These are phyloP conservation scores for Bombus confusus DNA, from an alignment of 1,140 invertebrate species.

Conservation along the genomic window DNA sequence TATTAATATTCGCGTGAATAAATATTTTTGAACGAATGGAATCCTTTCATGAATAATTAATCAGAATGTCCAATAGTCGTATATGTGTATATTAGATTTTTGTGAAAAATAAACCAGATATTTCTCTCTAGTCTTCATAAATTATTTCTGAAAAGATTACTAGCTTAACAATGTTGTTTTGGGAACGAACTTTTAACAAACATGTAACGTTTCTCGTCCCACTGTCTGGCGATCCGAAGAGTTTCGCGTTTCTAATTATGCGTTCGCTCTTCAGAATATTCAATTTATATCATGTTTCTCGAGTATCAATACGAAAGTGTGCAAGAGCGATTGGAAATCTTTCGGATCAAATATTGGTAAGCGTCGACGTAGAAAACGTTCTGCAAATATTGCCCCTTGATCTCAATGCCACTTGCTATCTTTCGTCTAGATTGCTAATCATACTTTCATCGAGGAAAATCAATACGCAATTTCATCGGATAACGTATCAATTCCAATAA, in stretches of 20 bases:
- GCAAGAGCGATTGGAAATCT: no score
- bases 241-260: no score
- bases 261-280: no score
- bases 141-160: not conserved
- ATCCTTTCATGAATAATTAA: not conserved
- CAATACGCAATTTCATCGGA: not conserved
- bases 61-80: not conserved
- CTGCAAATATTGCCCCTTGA: not conserved
- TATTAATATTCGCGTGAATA: not conserved
- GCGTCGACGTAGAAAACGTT: not conserved
- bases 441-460: not conserved
- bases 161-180: not conserved
- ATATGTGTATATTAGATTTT: no score
- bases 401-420: not conserved
- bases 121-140: not conserved
- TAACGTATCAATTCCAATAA: not conserved
- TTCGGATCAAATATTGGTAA: not conserved
- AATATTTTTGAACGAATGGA: not conserved
- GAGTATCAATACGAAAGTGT: no score
- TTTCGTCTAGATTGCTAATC: not conserved
- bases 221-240: not conserved
- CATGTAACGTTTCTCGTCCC: not conserved
- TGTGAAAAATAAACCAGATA: not conserved
- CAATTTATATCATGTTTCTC: no score
- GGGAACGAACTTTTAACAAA: not conserved